These are phyloP conservation scores for Whitmania pigra DNA, from an alignment of 1,140 invertebrate species.

Conservation along the genomic window DNA sequence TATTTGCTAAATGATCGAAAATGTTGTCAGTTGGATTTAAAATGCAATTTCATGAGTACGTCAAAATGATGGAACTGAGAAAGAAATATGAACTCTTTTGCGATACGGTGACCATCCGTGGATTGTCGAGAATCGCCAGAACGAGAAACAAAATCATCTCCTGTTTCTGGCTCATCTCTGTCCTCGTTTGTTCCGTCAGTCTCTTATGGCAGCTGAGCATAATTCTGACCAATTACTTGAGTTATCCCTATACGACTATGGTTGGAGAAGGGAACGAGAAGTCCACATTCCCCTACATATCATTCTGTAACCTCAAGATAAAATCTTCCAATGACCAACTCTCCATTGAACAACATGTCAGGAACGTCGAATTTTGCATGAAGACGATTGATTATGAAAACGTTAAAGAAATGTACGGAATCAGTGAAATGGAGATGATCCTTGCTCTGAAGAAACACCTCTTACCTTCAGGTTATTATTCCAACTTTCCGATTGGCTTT, in stretches of 20 bases:
- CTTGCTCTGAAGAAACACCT: too few relatives aligned
- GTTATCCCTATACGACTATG: background rate
- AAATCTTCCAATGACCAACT: background rate
- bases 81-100: background rate
- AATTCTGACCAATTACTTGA: background rate
- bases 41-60: too few relatives aligned
- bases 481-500: background rate
- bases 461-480: background rate
- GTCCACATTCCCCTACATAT: background rate
- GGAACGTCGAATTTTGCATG: background rate
- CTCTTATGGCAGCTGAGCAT: background rate
- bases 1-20: too few relatives aligned
- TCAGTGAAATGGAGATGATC: background rate
- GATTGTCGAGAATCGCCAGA: background rate
- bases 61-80: too few relatives aligned
- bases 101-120: background rate
- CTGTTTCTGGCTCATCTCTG: background rate
- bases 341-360: background rate
- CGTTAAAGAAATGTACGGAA: background rate
- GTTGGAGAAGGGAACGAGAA: background rate
- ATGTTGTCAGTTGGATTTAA: too few relatives aligned
- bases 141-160: background rate
- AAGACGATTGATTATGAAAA: background rate
- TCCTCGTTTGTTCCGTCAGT: background rate
- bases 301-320: background rate